Conservation (phyloP, 2,888 invertebrate genomes). For the Eupithecia insigniata region DNA sequence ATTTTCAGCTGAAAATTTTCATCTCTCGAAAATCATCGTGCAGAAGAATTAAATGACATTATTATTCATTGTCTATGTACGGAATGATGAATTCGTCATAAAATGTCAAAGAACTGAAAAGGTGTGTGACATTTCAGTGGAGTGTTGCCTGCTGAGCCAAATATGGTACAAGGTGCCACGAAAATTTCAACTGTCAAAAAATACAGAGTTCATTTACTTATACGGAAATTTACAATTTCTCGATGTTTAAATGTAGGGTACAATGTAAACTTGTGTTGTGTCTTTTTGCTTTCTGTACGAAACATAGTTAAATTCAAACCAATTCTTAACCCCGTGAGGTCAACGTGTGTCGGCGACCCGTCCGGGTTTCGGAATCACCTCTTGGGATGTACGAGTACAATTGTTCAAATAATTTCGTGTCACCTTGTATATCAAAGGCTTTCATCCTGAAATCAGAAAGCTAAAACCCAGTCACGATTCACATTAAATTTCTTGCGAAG, state of each 20-base stretch:
- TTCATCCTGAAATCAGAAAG: not conserved
- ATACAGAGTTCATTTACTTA: not conserved
- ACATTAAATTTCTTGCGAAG: not conserved
- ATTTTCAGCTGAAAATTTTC: constrained; percentile 1
- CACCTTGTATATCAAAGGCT: not conserved
- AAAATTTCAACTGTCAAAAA: not conserved
- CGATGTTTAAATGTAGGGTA: not conserved
- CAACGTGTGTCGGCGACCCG: not conserved
- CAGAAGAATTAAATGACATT: not conserved
- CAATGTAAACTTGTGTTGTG: too few relatives aligned
- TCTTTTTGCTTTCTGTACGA: not conserved
- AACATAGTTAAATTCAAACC: not conserved
- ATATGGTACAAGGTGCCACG: not conserved
- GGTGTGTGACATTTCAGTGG: not conserved
- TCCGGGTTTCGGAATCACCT: not conserved
- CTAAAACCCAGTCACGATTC: not conserved
- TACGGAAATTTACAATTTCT: not conserved
- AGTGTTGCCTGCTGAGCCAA: not conserved
- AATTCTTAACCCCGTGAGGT: not conserved
- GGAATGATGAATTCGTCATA: not conserved
- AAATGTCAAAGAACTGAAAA: not conserved
- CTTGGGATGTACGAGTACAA: too few relatives aligned
- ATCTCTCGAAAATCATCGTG: not conserved
- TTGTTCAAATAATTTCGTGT: not conserved
- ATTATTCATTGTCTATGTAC: not conserved